Evolutionary conservation across 2,113 vertebrate species (phyloP).

Genomic region (Entomyzon cyanotis): DNA sequence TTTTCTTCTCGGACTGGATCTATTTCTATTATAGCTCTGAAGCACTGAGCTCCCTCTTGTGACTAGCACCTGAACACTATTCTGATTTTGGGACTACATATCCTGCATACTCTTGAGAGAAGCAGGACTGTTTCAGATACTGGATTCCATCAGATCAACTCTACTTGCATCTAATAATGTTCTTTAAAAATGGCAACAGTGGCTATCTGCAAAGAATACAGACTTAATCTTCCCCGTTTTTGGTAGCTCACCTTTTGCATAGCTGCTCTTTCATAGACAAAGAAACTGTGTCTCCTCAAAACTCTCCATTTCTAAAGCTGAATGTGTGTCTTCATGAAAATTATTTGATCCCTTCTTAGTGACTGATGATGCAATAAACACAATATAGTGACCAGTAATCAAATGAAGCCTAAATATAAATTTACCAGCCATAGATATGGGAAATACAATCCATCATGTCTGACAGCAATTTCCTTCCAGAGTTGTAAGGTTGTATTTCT

Average conservation of each 20-base stretch:
- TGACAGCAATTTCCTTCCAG: conserved; percentile 48
- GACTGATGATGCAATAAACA: not conserved
- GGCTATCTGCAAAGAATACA: not conserved
- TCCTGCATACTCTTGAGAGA: not conserved
- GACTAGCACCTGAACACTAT: conserved; percentile 53
- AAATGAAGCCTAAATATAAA: conserved; percentile 9
- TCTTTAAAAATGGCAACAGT: not conserved
- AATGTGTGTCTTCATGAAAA: not conserved
- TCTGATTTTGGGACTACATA: not conserved
- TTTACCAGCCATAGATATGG: not conserved
- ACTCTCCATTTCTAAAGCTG: not conserved
- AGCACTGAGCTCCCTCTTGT: conserved; percentile 67
- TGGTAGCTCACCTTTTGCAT: not conserved
- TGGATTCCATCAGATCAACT: not conserved
- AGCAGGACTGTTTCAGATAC: not conserved
- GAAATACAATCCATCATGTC: conserved; percentile 21
- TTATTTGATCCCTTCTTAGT: not conserved
- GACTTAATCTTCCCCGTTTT: not conserved
- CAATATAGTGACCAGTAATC: not conserved
- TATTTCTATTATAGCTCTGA: conserved; percentile 9
- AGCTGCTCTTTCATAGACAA: not conserved
- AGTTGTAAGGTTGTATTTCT: not conserved
- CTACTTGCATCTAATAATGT: not conserved
- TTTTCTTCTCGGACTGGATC: not conserved
- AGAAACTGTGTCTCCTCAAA: not conserved